phyloP scores from a whole-genome alignment of 2,888 invertebrate genomes.

The Coelopa pilipes region DNA sequence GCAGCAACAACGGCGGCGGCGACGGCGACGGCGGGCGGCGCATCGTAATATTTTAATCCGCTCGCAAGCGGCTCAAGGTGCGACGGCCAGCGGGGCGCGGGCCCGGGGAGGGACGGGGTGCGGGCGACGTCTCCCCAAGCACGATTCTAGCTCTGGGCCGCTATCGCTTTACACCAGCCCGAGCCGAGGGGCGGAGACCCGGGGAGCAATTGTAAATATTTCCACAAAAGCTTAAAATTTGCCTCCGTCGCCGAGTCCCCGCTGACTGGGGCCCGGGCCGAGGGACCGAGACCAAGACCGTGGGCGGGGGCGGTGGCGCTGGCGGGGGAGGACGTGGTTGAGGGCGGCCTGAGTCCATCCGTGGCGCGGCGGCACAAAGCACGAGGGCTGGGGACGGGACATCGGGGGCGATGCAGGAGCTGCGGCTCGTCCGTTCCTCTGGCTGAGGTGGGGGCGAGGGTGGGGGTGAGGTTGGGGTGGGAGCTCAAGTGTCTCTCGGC shows the following conservation, averaged over 20 bases:
- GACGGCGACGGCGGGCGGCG: constrained; percentile 49
- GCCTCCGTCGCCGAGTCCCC: constrained; percentile 27
- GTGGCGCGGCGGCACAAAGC: no score
- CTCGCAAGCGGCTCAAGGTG: constrained; percentile 37
- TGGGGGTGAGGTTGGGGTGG: no score
- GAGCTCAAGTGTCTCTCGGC: background rate
- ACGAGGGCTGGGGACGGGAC: no score
- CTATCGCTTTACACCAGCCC: constrained; percentile 30
- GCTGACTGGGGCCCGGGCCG: background rate
- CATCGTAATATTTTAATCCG: constrained; percentile 37
- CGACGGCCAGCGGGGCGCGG: background rate
- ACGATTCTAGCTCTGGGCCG: constrained; percentile 16
- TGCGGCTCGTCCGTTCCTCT: no score
- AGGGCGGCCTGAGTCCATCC: no score
- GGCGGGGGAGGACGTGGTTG: background rate
- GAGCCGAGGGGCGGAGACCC: background rate
- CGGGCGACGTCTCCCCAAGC: background rate
- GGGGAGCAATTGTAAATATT: constrained; percentile 33
- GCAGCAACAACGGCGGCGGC: constrained; percentile 42
- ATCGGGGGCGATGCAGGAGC: no score
- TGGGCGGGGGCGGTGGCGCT: background rate
- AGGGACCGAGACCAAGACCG: background rate
- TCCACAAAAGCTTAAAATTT: constrained; percentile 37
- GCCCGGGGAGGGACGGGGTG: background rate
- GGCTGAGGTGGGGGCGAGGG: no score